Evolutionary conservation across 2,797 vertebrate genomes (phyloP).

Genomic region (Oceanodroma leucorhoa): DNA sequence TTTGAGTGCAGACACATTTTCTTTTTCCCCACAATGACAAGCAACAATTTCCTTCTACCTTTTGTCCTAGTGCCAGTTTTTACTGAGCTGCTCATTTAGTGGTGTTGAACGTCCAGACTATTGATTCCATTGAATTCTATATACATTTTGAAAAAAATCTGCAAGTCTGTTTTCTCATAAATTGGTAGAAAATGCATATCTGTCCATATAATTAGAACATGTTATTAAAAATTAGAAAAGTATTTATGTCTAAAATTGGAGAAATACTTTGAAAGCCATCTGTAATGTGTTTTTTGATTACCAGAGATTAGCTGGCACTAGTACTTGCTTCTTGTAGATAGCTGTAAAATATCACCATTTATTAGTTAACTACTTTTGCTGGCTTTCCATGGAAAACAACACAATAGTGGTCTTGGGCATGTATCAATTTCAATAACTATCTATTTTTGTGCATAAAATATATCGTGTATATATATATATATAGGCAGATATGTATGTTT

Average conservation of each 20-base stretch:
- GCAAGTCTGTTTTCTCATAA: neutral
- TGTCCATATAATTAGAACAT: neutral
- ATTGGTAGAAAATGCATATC: neutral
- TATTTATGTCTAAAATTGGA: neutral
- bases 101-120: neutral
- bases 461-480: accelerated
- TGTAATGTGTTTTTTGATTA: conserved; percentile 16
- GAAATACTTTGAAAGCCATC: neutral
- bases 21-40: neutral
- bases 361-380: conserved; percentile 6
- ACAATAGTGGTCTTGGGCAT: neutral
- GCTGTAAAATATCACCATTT: conserved; percentile 17
- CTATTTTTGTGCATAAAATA: neutral
- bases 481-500: neutral
- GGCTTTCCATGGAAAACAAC: neutral
- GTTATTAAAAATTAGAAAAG: neutral
- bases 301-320: neutral
- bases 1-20: neutral
- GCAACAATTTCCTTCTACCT: neutral
- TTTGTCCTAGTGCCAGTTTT: neutral
- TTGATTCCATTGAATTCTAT: neutral
- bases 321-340: conserved; percentile 3
- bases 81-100: neutral
- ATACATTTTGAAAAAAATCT: neutral
- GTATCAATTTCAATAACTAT: neutral